Conservation (phyloP, 2,888 invertebrate genomes). For the Chymomyza procnemis region DNA sequence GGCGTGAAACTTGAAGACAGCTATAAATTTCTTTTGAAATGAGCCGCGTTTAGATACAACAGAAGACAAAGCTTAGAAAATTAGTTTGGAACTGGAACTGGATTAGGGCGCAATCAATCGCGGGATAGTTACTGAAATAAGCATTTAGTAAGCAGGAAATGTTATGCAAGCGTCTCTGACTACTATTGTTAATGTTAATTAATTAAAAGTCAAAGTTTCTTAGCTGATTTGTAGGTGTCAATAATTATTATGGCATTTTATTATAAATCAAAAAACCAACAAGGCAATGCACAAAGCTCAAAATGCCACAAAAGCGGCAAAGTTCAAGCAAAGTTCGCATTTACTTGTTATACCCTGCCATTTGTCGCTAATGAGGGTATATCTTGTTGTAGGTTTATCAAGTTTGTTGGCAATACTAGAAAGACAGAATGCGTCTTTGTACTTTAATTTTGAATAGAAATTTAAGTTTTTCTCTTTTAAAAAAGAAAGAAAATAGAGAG, state of each 20-base stretch:
- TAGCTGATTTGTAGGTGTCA: conserved; percentile 64
- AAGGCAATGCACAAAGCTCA: conserved; percentile 45
- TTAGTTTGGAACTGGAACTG: conserved; percentile 3
- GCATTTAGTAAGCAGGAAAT: conserved; percentile 17
- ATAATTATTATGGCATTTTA: conserved; percentile 46
- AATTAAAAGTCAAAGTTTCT: conserved; percentile 38
- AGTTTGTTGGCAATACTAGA: too few species aligned
- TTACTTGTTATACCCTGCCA: neutral
- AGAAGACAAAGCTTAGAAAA: neutral
- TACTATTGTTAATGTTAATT: conserved; percentile 34
- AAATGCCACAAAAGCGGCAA: conserved; percentile 10
- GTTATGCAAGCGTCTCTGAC: neutral
- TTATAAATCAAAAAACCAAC: conserved; percentile 66
- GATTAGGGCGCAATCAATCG: neutral
- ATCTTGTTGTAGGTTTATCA: too few species aligned
- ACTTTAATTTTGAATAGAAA: too few species aligned
- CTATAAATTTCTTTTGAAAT: conserved; percentile 50
- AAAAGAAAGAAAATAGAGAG: too few species aligned
- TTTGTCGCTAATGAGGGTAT: too few species aligned
- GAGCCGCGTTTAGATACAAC: conserved; percentile 21
- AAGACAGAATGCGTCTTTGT: too few species aligned
- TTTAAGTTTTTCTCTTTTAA: too few species aligned
- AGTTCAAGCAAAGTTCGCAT: conserved; percentile 27
- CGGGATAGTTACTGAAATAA: conserved; percentile 29
- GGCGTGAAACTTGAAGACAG: conserved; percentile 37